Evolutionary conservation across 2,888 invertebrate species (phyloP), one percentile per base, ranked within the genome.

Genomic region (Raillietiella orientalis): DNA sequence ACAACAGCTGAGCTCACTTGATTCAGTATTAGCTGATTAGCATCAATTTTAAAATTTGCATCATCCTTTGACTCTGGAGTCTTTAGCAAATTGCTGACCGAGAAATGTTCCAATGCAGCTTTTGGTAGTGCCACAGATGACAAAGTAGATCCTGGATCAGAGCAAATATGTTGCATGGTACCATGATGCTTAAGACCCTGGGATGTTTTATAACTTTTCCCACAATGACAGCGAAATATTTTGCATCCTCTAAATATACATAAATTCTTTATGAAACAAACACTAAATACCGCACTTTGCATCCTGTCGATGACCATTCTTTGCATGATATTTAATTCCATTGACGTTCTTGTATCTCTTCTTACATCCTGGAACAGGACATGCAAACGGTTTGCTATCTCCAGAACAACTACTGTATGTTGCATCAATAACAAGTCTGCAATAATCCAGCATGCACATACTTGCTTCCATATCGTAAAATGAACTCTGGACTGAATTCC

Each of bases 311-410:
- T 75, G 74, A 5, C 71, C 70, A 44, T 72, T 70, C 46, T 70
- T 69, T 22, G 67, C 67, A 48, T 75, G 74, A 46, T 75, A 74
- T 42, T 72, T 74, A 40, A 74, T 71, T 29, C 74, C 74, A 46
- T 74, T 74, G 29, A 71, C 63, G 44, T 74, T 75, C 46, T 74
- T 74, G 49, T 75, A 75, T 21, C 69, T 56, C 42, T 75, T 75
- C 46, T 67, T 66, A 49, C 74, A 75, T 24, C 72, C 72, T 25
- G 70, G 70, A 30, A 74, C 66, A 2, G 71, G 70, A 43, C 75
- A 75, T 5, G 64, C 66, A 47, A 67, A 72, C 2, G 71, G 71
- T 44, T 70, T 72, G 42, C 70, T 67, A 34, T 49, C 51, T 27
- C 50, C 43, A 35, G 41, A 43, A 31, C 47, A 46, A 38, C 46